Percentiles rank a stretch among this genome's conserved stretches.
Conservation (phyloP, 2,113 vertebrate species). For the Pterophyllum scalare region DNA sequence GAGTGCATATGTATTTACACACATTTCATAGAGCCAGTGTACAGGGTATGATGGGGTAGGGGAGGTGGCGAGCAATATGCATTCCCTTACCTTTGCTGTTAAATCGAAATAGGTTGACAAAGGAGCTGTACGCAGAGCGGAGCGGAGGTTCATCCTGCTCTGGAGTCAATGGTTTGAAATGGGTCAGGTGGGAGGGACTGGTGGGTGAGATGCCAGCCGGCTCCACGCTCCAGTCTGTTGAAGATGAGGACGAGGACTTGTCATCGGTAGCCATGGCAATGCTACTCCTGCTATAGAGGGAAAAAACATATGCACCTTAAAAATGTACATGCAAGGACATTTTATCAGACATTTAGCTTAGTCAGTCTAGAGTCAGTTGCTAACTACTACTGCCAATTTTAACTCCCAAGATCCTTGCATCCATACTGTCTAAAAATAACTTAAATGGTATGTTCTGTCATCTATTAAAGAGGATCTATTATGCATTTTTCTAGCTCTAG, state of each 20-base stretch:
- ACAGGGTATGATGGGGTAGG: not conserved
- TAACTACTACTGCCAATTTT: not conserved
- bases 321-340: not conserved
- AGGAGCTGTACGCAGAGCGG: conserved; percentile 97
- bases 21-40: not conserved
- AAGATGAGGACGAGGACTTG: conserved; percentile 83
- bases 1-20: not conserved
- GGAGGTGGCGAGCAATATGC: not conserved
- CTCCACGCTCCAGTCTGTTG: conserved; percentile 85
- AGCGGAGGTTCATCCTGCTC: conserved; percentile 97
- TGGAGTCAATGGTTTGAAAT: conserved; percentile 97
- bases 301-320: not conserved
- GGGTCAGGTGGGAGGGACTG: conserved; percentile 95
- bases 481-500: not conserved
- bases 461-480: not conserved
- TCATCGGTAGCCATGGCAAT: conserved; percentile 94
- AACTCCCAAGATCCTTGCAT: not conserved
- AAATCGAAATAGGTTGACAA: conserved; percentile 97
- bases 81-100: conserved; percentile 89
- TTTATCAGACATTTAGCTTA: not conserved
- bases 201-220: conserved; percentile 83
- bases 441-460: not conserved
- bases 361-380: not conserved
- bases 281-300: conserved; percentile 67
- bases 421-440: not conserved